These are phyloP conservation scores for Penaeus chinensis DNA, from an alignment of 1,140 invertebrate species.

Conservation along the genomic window DNA sequence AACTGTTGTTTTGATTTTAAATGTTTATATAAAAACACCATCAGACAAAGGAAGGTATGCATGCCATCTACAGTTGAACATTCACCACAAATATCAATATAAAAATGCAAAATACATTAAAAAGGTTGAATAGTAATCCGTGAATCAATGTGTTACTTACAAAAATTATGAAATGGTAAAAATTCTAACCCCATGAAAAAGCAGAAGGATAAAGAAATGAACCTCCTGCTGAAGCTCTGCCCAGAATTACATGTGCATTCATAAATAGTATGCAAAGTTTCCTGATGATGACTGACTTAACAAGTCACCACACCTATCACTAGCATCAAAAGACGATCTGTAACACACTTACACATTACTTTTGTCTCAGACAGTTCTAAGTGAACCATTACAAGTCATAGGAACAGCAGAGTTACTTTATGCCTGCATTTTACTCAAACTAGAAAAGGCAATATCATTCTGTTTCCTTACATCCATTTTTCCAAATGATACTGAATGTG, in stretches of 20 bases:
- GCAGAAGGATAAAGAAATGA: conserved; percentile 11
- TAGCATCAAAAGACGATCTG: too few species aligned
- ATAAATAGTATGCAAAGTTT: conserved; percentile 9
- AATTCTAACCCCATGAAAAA: conserved; percentile 16
- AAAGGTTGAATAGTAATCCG: conserved; percentile 24
- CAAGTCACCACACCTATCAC: too few species aligned
- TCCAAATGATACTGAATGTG: too few species aligned
- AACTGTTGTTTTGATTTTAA: conserved; percentile 47
- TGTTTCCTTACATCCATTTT: too few species aligned
- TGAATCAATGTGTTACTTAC: conserved; percentile 26
- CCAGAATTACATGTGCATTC: neutral
- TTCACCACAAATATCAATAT: conserved; percentile 44
- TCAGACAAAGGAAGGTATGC: conserved; percentile 30
- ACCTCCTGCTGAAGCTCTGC: neutral
- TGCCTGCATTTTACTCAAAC: too few species aligned
- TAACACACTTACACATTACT: too few species aligned
- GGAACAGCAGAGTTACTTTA: too few species aligned
- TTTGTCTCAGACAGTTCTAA: too few species aligned
- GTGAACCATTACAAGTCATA: too few species aligned
- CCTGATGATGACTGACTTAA: too few species aligned
- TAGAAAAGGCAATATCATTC: too few species aligned
- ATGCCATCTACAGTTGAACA: conserved; percentile 14
- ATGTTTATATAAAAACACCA: conserved; percentile 32
- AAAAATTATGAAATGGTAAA: conserved; percentile 49
- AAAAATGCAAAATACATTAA: conserved; percentile 51